Evolutionary conservation across 2,888 invertebrate genomes (phyloP), one percentile per base, ranked within the genome.

Genomic region (Mylabris sibirica): DNA sequence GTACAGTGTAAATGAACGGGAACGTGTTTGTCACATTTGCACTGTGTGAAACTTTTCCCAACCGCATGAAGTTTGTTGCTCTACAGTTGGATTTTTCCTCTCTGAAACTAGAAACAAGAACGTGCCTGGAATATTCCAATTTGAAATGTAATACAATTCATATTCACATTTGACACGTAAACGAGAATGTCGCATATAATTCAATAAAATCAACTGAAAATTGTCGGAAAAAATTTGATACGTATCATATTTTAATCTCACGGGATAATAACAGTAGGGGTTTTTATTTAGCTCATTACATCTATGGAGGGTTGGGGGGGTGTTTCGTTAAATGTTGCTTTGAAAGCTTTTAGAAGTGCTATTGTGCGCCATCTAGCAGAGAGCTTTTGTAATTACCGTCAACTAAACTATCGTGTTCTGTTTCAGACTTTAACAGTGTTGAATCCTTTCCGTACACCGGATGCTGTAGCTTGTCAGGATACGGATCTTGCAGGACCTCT

Each of bases 401-500:
- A 22, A 59, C n/a, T 57, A 38, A 22, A 38, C 26, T 4, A 53
- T 11, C 20, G 49, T 53, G 9, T 68, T 73, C 66, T 72, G 63
- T 81, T 80, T 65, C 82, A 87, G 87, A 93, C 92, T 4, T 78
- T 91, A 69, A 89, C 92, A 9, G 93, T 93, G n/a, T 81, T 93
- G 74, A 93, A 93, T 84, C 92, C 92, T 1, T 84, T 90, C 72
- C 85, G 88, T 44, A 86, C 85, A 66, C 87, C 89, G 1, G 88
- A 90, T 72, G 87, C 88, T 64, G 84, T 83, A 64, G 89, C 90
- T 72, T 84, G 89, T 49, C 88, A 89, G 81, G 90, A 90, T 79
- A 91, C 92, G 59, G 93, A 93, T 83, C 86, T 93, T 81, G 93
- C 93, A 64, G 93, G 93, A 14, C 93, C 93, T 14, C 85, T 93